phyloP scores from a whole-genome alignment of 2,113 vertebrate species.

The Psettodes erumei region DNA sequence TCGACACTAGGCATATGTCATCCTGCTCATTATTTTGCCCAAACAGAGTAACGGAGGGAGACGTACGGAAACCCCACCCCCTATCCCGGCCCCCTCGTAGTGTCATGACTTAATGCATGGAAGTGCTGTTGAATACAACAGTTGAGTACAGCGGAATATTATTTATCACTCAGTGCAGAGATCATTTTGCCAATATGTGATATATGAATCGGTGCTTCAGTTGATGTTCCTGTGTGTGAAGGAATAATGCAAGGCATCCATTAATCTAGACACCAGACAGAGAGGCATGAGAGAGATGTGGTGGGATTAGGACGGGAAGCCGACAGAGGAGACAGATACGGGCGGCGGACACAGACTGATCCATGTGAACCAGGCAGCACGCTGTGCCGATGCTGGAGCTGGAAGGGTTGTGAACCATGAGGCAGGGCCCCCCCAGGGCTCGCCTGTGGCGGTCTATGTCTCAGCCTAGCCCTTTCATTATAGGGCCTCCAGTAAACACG shows the following conservation, averaged over 20 bases:
- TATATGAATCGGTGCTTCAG: constrained; percentile 33
- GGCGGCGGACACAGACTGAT: constrained; percentile 77
- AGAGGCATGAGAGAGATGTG: constrained; percentile 50
- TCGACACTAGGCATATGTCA: constrained; percentile 77
- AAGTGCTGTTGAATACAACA: constrained; percentile 45
- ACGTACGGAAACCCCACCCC: constrained; percentile 15
- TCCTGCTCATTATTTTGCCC: constrained; percentile 81
- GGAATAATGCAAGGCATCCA: constrained; percentile 46
- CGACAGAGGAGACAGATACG: constrained; percentile 74
- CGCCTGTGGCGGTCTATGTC: constrained; percentile 77
- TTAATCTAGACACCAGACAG: constrained; percentile 63
- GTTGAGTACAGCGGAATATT: constrained; percentile 25
- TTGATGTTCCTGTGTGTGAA: constrained; percentile 22
- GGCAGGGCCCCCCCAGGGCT: constrained; percentile 75
- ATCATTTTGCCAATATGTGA: constrained; percentile 33
- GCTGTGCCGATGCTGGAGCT: constrained; percentile 79
- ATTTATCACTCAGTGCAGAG: constrained; percentile 40
- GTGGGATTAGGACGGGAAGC: constrained; percentile 75
- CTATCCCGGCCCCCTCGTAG: constrained; percentile 39
- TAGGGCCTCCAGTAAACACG: constrained; percentile 75
- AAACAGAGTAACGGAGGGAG: constrained; percentile 57
- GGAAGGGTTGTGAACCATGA: constrained; percentile 67
- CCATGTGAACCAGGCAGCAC: constrained; percentile 74
- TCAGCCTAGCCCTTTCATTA: constrained; percentile 80
- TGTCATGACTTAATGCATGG: constrained; percentile 47